Percentiles rank a stretch among this genome's conserved stretches.
phyloP scores from a whole-genome alignment of 2,888 invertebrate genomes.

The Melipona bicolor region DNA sequence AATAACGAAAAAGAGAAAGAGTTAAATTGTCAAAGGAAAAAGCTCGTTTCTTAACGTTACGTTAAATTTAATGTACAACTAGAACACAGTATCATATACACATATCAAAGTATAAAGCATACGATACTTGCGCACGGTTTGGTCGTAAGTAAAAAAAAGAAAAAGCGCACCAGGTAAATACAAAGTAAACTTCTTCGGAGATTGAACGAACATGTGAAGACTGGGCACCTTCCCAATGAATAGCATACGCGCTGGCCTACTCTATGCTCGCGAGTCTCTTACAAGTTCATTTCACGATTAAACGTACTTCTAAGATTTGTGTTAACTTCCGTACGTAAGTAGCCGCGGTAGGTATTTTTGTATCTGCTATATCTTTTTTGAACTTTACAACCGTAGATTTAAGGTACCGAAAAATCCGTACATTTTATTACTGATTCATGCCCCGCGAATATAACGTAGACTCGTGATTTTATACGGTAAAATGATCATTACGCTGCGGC shows the following conservation, averaged over 20 bases:
- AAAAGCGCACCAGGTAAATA: conserved; percentile 83
- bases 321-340: conserved; percentile 86
- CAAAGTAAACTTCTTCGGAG: conserved; percentile 82
- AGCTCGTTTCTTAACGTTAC: conserved; percentile 40
- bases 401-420: conserved; percentile 74
- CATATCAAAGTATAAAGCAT: conserved; percentile 58
- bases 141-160: conserved; percentile 80
- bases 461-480: conserved; percentile 62
- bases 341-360: conserved; percentile 87
- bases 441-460: conserved; percentile 51
- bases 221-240: conserved; percentile 83
- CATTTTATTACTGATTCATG: conserved; percentile 65
- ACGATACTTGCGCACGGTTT: conserved; percentile 78
- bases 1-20: too few relatives aligned
- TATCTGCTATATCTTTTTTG: conserved; percentile 81
- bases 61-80: conserved; percentile 62
- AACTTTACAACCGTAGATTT: conserved; percentile 78
- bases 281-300: conserved; percentile 83
- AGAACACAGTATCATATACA: conserved; percentile 59
- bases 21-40: neutral
- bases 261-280: conserved; percentile 83
- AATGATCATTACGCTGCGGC: conserved; percentile 42
- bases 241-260: conserved; percentile 82
- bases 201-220: conserved; percentile 82
- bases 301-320: conserved; percentile 83